These are phyloP conservation scores for Parnassius apollo DNA, from an alignment of 2,888 invertebrate species.

Conservation along the genomic window DNA sequence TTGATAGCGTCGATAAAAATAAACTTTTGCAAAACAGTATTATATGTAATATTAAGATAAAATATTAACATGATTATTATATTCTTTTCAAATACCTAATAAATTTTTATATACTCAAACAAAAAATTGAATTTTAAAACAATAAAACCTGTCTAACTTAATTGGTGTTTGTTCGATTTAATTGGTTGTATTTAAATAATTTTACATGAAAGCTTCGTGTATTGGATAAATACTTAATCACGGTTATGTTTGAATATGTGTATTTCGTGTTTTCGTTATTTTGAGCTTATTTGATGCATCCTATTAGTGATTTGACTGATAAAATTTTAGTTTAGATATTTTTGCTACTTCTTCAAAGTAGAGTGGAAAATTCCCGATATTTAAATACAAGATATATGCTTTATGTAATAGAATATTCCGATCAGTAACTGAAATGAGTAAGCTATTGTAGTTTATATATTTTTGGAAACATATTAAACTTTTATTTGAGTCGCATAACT, in stretches of 20 bases:
- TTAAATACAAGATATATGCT: conserved; percentile 20
- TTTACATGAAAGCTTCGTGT: conserved; percentile 1
- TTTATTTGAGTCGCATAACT: no score
- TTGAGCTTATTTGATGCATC: not conserved
- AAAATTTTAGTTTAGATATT: conserved; percentile 7
- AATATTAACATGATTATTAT: no score
- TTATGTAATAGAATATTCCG: conserved; percentile 3
- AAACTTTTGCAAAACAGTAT: not conserved
- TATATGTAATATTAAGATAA: no score
- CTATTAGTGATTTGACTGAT: conserved; percentile 2
- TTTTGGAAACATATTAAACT: no score
- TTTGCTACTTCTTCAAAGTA: conserved; percentile 7
- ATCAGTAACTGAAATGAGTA: conserved; percentile 10
- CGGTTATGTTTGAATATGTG: conserved; percentile 6
- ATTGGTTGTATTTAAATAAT: not conserved
- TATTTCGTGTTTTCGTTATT: not conserved
- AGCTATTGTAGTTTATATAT: conserved; percentile 1
- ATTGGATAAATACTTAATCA: conserved; percentile 4
- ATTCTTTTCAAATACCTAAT: no score
- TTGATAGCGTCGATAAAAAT: not conserved
- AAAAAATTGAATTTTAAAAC: not conserved
- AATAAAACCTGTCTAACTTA: conserved; percentile 3
- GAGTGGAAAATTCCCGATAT: conserved; percentile 17
- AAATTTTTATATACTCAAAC: no score
- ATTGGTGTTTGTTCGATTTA: not conserved